Conservation (phyloP, 2,113 vertebrate species). For the Zootoca vivipara region DNA sequence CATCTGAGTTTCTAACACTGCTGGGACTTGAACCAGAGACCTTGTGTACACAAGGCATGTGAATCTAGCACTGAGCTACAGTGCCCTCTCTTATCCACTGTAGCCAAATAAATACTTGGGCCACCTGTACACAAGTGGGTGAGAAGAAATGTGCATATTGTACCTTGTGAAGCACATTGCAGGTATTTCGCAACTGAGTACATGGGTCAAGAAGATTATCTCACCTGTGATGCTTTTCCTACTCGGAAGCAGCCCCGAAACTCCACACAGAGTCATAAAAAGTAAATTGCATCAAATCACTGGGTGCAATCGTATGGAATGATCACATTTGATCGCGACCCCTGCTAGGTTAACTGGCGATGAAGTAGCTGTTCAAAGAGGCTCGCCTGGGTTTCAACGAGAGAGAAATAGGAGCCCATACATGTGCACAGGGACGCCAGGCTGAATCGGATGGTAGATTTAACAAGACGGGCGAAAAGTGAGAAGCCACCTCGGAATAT, state of each 20-base stretch:
- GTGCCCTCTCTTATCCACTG: neutral
- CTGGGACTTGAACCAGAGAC: neutral
- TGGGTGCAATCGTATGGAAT: constrained; percentile 27
- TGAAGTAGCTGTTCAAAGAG: neutral
- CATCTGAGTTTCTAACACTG: neutral
- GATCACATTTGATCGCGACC: constrained; percentile 33
- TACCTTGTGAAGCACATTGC: neutral
- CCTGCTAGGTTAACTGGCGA: constrained; percentile 32
- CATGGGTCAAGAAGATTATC: neutral
- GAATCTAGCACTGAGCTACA: neutral
- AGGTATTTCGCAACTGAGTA: neutral
- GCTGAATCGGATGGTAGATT: neutral
- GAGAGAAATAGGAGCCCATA: neutral
- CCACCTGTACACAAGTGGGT: neutral
- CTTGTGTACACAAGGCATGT: neutral
- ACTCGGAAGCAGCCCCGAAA: constrained; percentile 4
- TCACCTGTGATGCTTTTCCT: neutral
- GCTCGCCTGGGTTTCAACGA: constrained; percentile 12
- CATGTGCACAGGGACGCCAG: neutral
- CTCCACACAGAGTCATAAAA: constrained; percentile 20
- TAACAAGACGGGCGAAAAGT: neutral
- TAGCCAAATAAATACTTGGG: neutral
- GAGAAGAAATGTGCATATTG: neutral
- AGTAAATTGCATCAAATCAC: constrained; percentile 31
- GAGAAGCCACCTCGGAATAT: neutral